Base-by-base conservation (phyloP, 2,797 vertebrate genomes). In the Gadopsis bispinosus region DNA sequence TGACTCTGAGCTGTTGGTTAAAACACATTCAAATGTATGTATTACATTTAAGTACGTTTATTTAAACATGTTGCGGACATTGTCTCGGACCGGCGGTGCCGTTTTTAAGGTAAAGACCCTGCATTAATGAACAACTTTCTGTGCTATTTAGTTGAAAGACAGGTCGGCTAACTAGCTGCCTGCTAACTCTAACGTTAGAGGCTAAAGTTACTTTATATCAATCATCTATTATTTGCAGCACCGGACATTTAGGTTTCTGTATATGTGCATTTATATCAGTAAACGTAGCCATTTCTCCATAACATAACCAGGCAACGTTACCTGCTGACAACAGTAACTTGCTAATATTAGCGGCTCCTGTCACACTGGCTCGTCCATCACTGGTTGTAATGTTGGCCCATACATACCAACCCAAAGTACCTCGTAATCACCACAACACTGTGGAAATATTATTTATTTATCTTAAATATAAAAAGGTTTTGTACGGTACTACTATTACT, bases 1-100 rank as follows among this genome's bases (percentile, higher is more conserved):
- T 20, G 39, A 43, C 26, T 10, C 1, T 13, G 22, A 19, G n/a
- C 13, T 10, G 33, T 37, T 31, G 1, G 9, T 20, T 33, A n/a
- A 22, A 26, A n/a, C 12, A 8, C 13, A 7, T 2, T 4, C 2
- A 13, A 1, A 7, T 43, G 20, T 22, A 7, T 61, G 35, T 16
- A 0, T 1, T 9, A 67, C 4, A 53, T 1, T 31, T 0, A 51
- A 5, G 16, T 0, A 1, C 4, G 17, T 11, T 31, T 0, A 39
- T 9, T 4, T 16, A 14, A 68, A 41, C 11, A 73, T 62, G 39
- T 55, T 66, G 3, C 54, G 62, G 35, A 66, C 37, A 37, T 13
- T 60, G 29, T 66, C 47, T 37, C 61, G 12, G 29, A 10, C 54
- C 5, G 54, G 75, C 5, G 53, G 45, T 0, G 48, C 14, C 2